These are phyloP conservation scores for Bilobella aurantiaca DNA, from an alignment of 1,140 invertebrate genomes.

Conservation along the genomic window DNA sequence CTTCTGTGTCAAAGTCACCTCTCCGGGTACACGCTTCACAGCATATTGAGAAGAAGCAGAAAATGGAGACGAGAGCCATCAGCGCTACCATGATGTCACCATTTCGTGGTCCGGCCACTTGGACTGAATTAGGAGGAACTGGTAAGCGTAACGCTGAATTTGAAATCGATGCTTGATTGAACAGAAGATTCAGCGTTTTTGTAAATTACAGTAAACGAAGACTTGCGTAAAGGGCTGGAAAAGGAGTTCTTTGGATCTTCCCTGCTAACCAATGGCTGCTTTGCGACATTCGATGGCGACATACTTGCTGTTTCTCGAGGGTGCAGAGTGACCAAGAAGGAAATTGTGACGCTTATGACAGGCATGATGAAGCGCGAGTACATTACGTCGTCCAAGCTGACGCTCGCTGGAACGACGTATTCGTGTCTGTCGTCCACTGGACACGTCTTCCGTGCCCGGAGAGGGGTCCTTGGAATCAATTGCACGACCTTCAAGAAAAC, in stretches of 20 bases:
- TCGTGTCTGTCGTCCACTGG: not conserved
- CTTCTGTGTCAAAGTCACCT: too few relatives aligned
- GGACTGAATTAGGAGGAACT: not conserved
- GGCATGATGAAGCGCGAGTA: not conserved
- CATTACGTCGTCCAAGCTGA: constrained; percentile 1
- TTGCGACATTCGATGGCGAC: not conserved
- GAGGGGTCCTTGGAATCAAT: not conserved
- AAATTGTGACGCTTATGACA: not conserved
- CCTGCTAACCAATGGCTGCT: not conserved
- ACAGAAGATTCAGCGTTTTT: not conserved
- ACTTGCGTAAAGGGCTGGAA: not conserved
- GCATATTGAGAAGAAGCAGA: not conserved
- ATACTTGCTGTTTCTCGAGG: not conserved
- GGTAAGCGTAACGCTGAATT: not conserved
- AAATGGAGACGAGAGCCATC: not conserved
- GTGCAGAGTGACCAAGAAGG: not conserved
- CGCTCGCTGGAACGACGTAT: not conserved
- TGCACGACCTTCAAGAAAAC: constrained; percentile 2
- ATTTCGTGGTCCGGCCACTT: not conserved
- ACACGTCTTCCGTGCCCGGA: not conserved
- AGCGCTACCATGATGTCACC: not conserved
- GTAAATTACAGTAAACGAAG: not conserved
- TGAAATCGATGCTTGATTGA: not conserved
- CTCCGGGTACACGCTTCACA: too few relatives aligned
- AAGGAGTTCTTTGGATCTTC: not conserved